Evolutionary conservation across 2,888 invertebrate species (phyloP), one percentile per base, ranked within the genome.

Genomic region (Acleris literana): DNA sequence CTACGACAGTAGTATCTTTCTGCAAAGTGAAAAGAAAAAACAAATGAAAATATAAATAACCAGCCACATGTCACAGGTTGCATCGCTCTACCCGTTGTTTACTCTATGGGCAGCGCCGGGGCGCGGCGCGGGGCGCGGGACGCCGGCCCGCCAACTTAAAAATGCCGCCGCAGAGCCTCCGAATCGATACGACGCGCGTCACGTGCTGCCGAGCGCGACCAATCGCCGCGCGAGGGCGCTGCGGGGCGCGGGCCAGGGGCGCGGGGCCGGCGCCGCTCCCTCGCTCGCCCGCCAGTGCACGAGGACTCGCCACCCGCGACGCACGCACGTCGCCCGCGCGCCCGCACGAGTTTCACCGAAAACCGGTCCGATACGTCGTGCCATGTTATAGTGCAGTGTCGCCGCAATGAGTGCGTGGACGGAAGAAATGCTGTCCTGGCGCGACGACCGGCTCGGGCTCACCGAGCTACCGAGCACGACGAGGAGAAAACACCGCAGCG

Each of bases 101-200:
- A 75, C 55, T 89, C 82, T 86, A 68, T 78, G 70, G 77, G 82
- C 82, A 83, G 85, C 80, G 84, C 78, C 75, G 33, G 83, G 80
- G 84, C 80, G 81, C 80, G 76, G 86, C 79, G 89, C 87, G 91
- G 90, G 90, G 77, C 81, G 90, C 90, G 88, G 90, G 90, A 83
- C 85, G 86, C 87, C 88, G 79, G 86, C 79, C 86, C 87, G 89
- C 87, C 90, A 95, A 95, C 94, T 95, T 95, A 95, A 95, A 95
- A 95, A 95, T 95, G 95, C 95, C 95, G 95, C 95, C 95, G 95
- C 94, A 93, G 93, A 93, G 94, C 94, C 93, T 94, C 94, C 95
- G 95, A 95, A 95, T 95, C 95, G 94, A 95, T 95, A 95, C 94
- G 94, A 77, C 94, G 93, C 88, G 90, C 90, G 93, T 94, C 95